Percentiles rank a stretch among this genome's conserved stretches.
Conservation (phyloP, 2,888 invertebrate genomes). For the Patella caerulea region DNA sequence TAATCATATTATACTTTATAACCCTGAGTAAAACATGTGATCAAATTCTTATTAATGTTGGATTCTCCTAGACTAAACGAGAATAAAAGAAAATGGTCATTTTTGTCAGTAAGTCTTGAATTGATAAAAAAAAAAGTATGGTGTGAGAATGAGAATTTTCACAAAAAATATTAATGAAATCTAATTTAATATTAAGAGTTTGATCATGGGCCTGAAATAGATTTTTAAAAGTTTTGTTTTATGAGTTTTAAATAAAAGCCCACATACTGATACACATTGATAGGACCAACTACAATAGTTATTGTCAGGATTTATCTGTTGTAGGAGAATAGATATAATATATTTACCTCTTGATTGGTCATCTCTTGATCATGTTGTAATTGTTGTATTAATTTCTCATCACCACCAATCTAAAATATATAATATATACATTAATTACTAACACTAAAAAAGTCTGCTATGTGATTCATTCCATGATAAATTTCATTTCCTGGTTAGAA, state of each 20-base stretch:
- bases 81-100: neutral
- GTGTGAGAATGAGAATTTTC: neutral
- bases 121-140: too few species aligned
- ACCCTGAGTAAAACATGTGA: neutral
- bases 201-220: neutral
- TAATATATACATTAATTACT: neutral
- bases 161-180: neutral
- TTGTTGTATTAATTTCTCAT: conserved; percentile 63
- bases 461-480: too few species aligned
- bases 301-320: too few species aligned
- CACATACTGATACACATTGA: too few species aligned
- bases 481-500: too few species aligned
- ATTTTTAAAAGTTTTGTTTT: neutral
- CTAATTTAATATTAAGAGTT: neutral
- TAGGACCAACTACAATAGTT: too few species aligned
- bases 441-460: too few species aligned
- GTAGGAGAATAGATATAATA: neutral
- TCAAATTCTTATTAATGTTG: neutral
- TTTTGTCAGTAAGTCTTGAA: too few species aligned
- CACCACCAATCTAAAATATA: conserved; percentile 52
- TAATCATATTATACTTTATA: too few species aligned
- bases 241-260: too few species aligned
- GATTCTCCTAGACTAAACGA: neutral
- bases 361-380: conserved; percentile 66
- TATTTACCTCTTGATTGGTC: conserved; percentile 63